Percentiles rank a stretch among this genome's conserved stretches.
These are phyloP conservation scores for Synergus laeviventris DNA, from an alignment of 2,888 invertebrate species.

Conservation along the genomic window DNA sequence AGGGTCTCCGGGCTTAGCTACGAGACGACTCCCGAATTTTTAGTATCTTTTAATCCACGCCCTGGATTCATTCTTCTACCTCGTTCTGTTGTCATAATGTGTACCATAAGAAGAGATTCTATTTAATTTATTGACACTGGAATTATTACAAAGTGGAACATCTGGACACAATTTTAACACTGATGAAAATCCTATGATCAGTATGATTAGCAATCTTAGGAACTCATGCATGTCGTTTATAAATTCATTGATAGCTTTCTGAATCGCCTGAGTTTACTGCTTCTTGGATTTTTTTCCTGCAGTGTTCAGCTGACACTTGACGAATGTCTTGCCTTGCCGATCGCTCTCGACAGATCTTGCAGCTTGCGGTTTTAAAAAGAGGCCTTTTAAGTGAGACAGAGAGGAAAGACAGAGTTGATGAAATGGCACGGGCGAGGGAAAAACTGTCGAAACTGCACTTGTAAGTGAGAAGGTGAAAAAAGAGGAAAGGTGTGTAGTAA, in stretches of 20 bases:
- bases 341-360: slow-evolving; percentile 25
- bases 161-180: neutral
- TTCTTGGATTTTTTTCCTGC: neutral
- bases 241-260: slow-evolving; percentile 16
- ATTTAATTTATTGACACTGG: neutral
- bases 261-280: neutral
- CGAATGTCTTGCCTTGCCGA: slow-evolving; percentile 18
- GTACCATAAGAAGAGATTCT: neutral
- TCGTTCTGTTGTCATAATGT: slow-evolving; percentile 22
- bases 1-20: slow-evolving; percentile 41
- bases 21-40: slow-evolving; percentile 53
- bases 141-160: neutral
- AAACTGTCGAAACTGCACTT: slow-evolving; percentile 14
- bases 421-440: slow-evolving; percentile 31
- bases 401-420: slow-evolving; percentile 22
- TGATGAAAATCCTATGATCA: neutral
- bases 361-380: slow-evolving; percentile 7
- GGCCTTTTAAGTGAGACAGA: neutral
- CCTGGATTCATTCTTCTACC: slow-evolving; percentile 11
- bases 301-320: slow-evolving; percentile 18
- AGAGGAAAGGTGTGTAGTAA: neutral
- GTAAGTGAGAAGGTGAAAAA: neutral
- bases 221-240: no score
- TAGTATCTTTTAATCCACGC: slow-evolving; percentile 46
- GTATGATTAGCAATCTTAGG: no score